phyloP scores from a whole-genome alignment of 2,797 vertebrate species.

The Semaprochilodus insignis region DNA sequence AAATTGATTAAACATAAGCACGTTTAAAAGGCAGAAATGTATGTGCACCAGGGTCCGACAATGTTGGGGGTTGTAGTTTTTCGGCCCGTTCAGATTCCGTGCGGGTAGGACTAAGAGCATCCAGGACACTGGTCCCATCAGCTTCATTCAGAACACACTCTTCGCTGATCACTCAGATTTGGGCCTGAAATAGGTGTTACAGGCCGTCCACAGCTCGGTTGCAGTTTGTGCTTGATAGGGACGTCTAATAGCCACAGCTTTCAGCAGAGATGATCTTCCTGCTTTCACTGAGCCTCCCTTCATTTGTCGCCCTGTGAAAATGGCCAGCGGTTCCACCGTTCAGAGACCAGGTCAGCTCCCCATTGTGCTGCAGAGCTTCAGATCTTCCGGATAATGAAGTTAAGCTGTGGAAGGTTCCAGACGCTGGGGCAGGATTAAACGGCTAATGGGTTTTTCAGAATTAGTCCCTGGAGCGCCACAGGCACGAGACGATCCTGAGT shows the following conservation, averaged over 20 bases:
- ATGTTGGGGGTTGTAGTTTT: too few species aligned
- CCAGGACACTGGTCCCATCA: neutral
- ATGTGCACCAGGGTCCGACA: too few species aligned
- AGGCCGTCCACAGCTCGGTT: neutral
- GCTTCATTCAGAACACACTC: slow-evolving; percentile 6
- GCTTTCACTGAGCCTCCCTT: slow-evolving; percentile 5
- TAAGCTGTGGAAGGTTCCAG: slow-evolving; percentile 24
- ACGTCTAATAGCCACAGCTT: neutral
- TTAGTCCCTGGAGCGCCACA: slow-evolving; percentile 26
- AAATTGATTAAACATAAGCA: too few species aligned
- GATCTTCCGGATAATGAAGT: slow-evolving; percentile 38
- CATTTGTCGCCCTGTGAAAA: neutral
- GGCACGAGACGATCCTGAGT: neutral
- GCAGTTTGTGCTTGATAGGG: neutral
- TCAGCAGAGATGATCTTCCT: slow-evolving; percentile 29
- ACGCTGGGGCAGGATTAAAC: slow-evolving; percentile 13
- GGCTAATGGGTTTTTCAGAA: slow-evolving; percentile 45
- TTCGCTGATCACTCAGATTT: slow-evolving; percentile 12
- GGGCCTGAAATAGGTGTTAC: neutral
- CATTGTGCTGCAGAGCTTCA: neutral
- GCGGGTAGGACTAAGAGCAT: neutral
- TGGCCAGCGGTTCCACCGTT: neutral
- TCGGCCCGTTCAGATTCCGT: neutral
- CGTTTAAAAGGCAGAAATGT: too few species aligned
- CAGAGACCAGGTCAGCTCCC: neutral